Evolutionary conservation across 2,113 vertebrate species (phyloP), one percentile per base, ranked within the genome.

Genomic region (Serilophus lunatus): DNA sequence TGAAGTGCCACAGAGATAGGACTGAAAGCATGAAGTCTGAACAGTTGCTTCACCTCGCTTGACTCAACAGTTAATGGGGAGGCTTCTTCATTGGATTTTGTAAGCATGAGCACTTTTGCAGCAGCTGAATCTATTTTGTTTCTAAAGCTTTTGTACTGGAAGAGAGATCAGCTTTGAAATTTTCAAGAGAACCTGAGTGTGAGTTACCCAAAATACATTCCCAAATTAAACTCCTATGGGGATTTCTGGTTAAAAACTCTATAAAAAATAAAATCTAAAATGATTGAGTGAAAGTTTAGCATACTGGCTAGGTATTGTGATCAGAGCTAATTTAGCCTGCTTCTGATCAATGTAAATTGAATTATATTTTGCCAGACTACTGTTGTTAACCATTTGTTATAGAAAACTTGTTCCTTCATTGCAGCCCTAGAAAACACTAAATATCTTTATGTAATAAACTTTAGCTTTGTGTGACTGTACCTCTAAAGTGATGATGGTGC

Each of bases 401-500:
- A 0, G 23, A 71, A 90, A 94, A 35, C 26, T 59, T 35, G 47
- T 47, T 63, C 11, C 15, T 64, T 82, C 57, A 33, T 22, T 50
- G 38, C 6, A 68, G 12, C 15, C 29, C 19, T 53, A 93, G 76
- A 77, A 86, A 61, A 65, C 26, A 20, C 13, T 44, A 35, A 64
- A 44, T 69, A 69, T 51, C 33, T 76, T 26, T 45, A 23, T 29
- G 7, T 33, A 61, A 59, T 50, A 68, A 29, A n/a, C 14, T 86
- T 69, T 28, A 33, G 28, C 69, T 88, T 83, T 80, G n/a, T n/a
- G 24, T 69, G 20, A 28, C 8, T 44, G 4, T 57, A 17, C 17
- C n/a, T 77, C 50, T 65, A 18, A 53, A 82, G 7, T 57, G 36
- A 35, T 54, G 33, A 4, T 0, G 0, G 4, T 70, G 38, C 3